Evolutionary conservation across 2,797 vertebrate species (phyloP).

Genomic region (Sebastolobus altivelis): DNA sequence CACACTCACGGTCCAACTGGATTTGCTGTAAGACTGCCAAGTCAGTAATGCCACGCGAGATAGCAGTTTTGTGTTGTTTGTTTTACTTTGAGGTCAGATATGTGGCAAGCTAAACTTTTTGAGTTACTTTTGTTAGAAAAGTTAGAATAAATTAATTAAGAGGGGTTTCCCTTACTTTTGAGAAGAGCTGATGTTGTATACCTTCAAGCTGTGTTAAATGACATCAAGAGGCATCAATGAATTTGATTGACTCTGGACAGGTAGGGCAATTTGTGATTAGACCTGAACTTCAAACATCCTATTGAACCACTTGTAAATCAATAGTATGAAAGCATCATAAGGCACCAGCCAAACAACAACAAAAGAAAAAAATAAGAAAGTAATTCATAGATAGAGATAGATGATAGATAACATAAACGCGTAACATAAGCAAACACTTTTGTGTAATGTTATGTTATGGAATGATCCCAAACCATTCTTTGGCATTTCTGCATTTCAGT

Average conservation of each 20-base stretch:
- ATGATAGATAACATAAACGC: not conserved
- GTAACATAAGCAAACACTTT: not conserved
- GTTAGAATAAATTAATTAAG: not conserved
- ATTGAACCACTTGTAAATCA: not conserved
- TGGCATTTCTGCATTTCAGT: not conserved
- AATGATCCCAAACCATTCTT: not conserved
- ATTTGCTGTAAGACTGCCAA: not conserved
- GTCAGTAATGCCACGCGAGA: not conserved
- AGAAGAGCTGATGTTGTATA: not conserved
- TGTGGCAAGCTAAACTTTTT: not conserved
- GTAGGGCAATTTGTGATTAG: not conserved
- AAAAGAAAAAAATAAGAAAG: not conserved
- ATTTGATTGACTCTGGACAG: not conserved
- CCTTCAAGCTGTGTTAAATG: not conserved
- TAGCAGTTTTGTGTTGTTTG: not conserved
- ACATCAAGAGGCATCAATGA: not conserved
- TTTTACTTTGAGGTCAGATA: not conserved
- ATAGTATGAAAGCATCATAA: constrained; percentile 2
- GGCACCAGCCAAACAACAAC: not conserved
- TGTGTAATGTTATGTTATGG: not conserved
- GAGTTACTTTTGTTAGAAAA: not conserved
- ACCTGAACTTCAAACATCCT: not conserved
- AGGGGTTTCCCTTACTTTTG: not conserved
- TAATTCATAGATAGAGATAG: not conserved
- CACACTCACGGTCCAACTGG: not conserved